Percentiles rank a stretch among this genome's conserved stretches.
Conservation (phyloP, 2,797 vertebrate species). For the Coracias cyanogaster region DNA sequence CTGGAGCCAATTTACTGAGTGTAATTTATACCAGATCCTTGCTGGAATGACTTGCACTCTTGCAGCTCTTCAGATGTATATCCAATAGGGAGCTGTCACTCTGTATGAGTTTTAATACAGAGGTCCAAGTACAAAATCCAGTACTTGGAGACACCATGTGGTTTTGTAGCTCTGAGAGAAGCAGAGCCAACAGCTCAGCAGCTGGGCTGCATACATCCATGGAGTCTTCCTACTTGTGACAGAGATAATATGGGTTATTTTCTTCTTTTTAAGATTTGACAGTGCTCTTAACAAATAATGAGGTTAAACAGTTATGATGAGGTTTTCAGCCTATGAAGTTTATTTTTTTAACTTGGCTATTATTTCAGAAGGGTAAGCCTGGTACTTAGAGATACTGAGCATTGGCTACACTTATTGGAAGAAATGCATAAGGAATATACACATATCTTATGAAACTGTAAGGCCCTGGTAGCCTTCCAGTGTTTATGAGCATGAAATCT, state of each 20-base stretch:
- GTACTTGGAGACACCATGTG: constrained; percentile 22
- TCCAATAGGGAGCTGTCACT: constrained; percentile 63
- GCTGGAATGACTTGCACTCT: constrained; percentile 71
- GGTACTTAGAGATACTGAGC: neutral
- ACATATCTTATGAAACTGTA: neutral
- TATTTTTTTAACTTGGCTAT: neutral
- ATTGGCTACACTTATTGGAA: neutral
- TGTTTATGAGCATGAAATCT: neutral
- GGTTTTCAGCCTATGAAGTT: neutral
- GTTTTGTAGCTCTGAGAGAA: constrained; percentile 40
- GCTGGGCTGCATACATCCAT: neutral
- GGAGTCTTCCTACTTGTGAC: neutral
- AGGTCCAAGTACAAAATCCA: constrained; percentile 37
- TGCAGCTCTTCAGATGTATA: constrained; percentile 69
- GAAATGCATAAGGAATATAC: neutral
- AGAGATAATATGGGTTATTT: constrained; percentile 31
- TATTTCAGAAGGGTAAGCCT: neutral
- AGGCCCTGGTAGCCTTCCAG: neutral
- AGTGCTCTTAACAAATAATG: neutral
- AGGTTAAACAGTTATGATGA: neutral
- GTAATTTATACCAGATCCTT: constrained; percentile 76
- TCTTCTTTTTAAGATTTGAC: neutral
- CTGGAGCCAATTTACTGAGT: constrained; percentile 75
- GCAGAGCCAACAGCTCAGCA: constrained; percentile 27
- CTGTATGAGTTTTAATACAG: neutral